Conservation (phyloP, 2,113 vertebrate species). For the Myxocyprinus asiaticus region DNA sequence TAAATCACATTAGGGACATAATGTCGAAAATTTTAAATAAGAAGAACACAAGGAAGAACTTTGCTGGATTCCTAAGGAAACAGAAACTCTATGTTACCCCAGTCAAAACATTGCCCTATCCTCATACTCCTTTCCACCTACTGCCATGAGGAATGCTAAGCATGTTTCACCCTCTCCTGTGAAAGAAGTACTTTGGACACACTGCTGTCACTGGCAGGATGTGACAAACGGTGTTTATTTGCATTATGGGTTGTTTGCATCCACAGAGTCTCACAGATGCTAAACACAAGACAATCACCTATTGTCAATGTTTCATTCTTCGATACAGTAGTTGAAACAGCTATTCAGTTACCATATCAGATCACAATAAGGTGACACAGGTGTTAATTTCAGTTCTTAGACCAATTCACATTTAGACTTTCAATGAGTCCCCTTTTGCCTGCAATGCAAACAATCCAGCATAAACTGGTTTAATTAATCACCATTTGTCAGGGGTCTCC, state of each 20-base stretch:
- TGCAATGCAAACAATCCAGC: not conserved
- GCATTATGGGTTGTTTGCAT: not conserved
- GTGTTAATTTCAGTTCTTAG: not conserved
- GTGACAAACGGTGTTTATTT: constrained; percentile 45
- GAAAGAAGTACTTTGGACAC: constrained; percentile 57
- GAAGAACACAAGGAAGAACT: not conserved
- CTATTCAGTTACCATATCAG: too few relatives aligned
- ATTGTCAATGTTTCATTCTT: not conserved
- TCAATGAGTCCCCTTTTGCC: not conserved
- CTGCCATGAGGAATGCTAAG: constrained; percentile 71
- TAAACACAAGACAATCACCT: not conserved
- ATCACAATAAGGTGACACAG: not conserved
- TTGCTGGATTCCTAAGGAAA: not conserved
- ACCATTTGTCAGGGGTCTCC: not conserved
- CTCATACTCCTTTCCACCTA: constrained; percentile 39
- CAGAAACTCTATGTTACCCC: not conserved
- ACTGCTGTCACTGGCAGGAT: constrained; percentile 54
- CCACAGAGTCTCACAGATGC: not conserved
- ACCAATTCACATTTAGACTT: not conserved
- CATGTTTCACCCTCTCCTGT: constrained; percentile 66
- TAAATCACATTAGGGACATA: too few relatives aligned
- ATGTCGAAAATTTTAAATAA: not conserved
- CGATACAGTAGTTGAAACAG: not conserved
- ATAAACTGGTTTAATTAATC: not conserved
- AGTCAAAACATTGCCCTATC: constrained; percentile 40